Base-by-base conservation (phyloP, 53 echinoderm and acorn worm genomes). In the Holothuria scabra region DNA sequence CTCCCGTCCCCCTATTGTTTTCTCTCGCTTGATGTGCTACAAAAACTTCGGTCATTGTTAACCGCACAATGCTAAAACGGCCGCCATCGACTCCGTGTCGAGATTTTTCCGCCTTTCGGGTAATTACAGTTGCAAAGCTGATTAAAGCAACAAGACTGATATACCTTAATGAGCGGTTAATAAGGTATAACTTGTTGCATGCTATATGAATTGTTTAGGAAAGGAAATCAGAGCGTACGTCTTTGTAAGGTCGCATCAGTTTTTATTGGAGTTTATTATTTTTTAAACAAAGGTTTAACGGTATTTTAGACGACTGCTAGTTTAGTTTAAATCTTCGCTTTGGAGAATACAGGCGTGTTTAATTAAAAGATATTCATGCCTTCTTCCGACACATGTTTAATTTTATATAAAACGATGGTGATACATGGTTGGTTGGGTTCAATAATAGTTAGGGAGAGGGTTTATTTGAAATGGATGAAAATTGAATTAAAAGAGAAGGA, bases 161-260 rank as follows among this genome's bases (percentile, higher is more conserved):
- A 65, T 14, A 65, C 18, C 22, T 31, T 29, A 65, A 65, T 31
- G 31, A 72, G 72, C 21, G 46, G 72, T 44, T 44, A 72, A 72
- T 44, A 72, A 41, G 72, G 24, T 72, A 44, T 48, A 72, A 72
- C 72, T 72, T 72, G 72, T 72, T 72, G 72, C 72, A 7, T 21
- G 49, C 46, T 46, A 72, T 24, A 21, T n/a, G 41, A 46, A 21
- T 72, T 72, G 72, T 72, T 72, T 72, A 25, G 46, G 48, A 48
- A 38, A 44, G 72, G 72, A 72, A 72, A 72, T 72, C 41, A 38
- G 48, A 72, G 24, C 34, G 72, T 72, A 46, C 20, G 72, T 18
- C 52, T 72, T 26, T 14, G 20, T 44, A 46, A 44, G 72, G 72
- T 26, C 28, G 65, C 28, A 2, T 65, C 28, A 65, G n/a, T 28